A percentile compares a stretch with the other conserved stretches of the same genome.
Evolutionary conservation across 2,888 invertebrate genomes (phyloP).

Genomic region (Tiliacea citrago): DNA sequence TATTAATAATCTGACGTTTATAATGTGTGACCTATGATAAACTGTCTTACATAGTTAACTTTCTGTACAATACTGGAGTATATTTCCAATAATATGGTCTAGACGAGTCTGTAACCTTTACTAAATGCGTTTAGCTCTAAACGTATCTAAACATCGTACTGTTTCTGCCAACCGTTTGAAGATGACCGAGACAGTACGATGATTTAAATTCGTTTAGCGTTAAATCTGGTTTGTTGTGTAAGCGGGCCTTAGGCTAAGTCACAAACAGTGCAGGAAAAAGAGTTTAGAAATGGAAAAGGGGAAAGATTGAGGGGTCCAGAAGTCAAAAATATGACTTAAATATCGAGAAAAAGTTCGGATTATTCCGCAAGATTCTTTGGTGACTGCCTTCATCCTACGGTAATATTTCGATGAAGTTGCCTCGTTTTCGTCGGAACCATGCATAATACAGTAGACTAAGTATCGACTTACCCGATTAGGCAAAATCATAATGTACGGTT

Average conservation of each 20-base stretch:
- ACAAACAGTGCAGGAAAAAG: too few relatives aligned
- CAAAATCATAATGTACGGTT: not conserved
- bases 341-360: too few relatives aligned
- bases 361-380: too few relatives aligned
- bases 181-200: not conserved
- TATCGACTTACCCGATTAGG: not conserved
- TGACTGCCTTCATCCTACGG: not conserved
- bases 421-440: too few relatives aligned
- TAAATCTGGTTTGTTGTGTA: not conserved
- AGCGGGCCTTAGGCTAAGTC: not conserved
- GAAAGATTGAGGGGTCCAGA: too few relatives aligned
- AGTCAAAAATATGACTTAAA: too few relatives aligned
- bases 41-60: slow-evolving; percentile 56
- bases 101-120: not conserved
- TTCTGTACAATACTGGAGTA: slow-evolving; percentile 12
- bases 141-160: not conserved
- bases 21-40: slow-evolving; percentile 67
- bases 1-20: slow-evolving; percentile 64
- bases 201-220: not conserved
- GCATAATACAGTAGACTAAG: too few relatives aligned
- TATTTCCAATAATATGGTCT: slow-evolving; percentile 31
- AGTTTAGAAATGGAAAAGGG: too few relatives aligned
- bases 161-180: not conserved
- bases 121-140: not conserved
- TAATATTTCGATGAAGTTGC: not conserved